Base-by-base conservation (phyloP, 2,797 vertebrate genomes). In the Gila robusta region DNA sequence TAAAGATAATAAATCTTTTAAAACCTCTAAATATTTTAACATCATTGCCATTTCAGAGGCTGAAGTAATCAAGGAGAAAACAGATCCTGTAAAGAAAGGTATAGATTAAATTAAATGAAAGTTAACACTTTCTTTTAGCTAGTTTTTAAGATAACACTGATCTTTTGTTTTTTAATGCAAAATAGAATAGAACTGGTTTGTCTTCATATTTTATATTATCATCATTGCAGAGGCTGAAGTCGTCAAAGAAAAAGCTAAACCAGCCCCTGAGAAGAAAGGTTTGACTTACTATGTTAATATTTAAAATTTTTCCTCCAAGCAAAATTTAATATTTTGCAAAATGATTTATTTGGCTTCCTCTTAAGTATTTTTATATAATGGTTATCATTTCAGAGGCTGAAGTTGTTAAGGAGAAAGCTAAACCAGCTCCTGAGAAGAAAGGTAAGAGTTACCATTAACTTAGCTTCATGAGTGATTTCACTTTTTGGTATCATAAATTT, bases 11-110 rank as follows among this genome's bases (percentile, higher is more conserved):
- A 21, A 0, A 21, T 0, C 3, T 37, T 37, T 56, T 28, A 21
- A 77, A 54, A 71, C 32, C 23, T 12, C 11, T 62, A 12, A 19
- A 52, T 6, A 54, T 56, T 41, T 69, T 12, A 16, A 6, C 37
- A 49, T 19, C 26, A 26, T 76, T 23, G 16, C 10, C n/a, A 35
- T 32, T 69, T 16, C 11, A 88, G 82, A 87, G 21, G 80, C 26
- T 88, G 32, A 91, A 17, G 77, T 69, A 59, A 73, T 82, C n/a
- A 92, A 92, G 81, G 88, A 91, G 66, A 91, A 89, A 92, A 72
- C 64, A 79, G 37, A 59, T 54, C 88, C 90, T 85, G 83, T 83
- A 37, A 56, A 77, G 52, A 78, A 78, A 78, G 44, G 73, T 11
- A 37, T 69, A 37, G 7, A 32, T 32, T 32, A 37, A 21, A 37